These are phyloP conservation scores for Lasioglossum figueresi DNA, from an alignment of 2,888 invertebrate species.

Conservation along the genomic window DNA sequence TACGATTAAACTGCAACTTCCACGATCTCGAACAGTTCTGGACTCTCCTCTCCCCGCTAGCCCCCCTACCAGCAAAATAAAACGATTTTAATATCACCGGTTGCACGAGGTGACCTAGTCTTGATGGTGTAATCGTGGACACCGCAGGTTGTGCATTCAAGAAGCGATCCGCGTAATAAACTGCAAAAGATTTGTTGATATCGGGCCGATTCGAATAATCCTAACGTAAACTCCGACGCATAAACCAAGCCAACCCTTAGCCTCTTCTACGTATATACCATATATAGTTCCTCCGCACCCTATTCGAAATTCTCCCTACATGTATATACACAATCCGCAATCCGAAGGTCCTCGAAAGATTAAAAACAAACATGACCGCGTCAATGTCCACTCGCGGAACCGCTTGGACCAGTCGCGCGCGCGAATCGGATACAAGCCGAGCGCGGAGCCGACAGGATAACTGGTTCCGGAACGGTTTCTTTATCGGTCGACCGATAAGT, in stretches of 20 bases:
- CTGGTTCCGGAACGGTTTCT: slow-evolving; percentile 33
- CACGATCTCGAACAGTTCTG: not conserved
- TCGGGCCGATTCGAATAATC: too few species aligned
- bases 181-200: not conserved
- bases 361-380: not conserved
- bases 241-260: too few species aligned
- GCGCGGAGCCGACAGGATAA: slow-evolving; percentile 11
- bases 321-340: too few species aligned
- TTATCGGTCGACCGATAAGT: slow-evolving; percentile 47
- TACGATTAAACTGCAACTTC: not conserved
- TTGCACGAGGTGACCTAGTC: not conserved
- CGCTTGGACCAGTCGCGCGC: not conserved
- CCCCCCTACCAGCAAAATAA: too few species aligned
- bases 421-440: too few species aligned
- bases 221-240: not conserved
- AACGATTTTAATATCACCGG: not conserved
- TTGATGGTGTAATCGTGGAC: too few species aligned
- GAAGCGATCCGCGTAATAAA: not conserved
- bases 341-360: not conserved
- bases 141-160: not conserved
- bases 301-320: too few species aligned
- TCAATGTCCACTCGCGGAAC: not conserved
- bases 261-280: too few species aligned
- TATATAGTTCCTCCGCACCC: too few species aligned
- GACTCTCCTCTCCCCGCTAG: too few species aligned